These are phyloP conservation scores for Okapia johnstoni DNA, from an alignment of 2,113 vertebrate genomes.

Conservation along the genomic window DNA sequence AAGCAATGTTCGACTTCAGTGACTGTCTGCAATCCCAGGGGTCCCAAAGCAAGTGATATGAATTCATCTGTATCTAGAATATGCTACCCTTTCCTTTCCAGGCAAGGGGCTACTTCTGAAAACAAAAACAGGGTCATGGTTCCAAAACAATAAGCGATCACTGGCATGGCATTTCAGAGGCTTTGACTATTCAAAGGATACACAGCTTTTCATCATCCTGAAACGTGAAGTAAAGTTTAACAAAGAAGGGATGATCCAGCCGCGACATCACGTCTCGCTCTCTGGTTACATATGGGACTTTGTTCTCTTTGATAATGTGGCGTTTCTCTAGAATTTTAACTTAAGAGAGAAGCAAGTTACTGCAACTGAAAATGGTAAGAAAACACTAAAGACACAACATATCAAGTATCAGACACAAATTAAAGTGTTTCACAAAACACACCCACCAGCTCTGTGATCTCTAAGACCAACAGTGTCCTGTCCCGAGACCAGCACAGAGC, in stretches of 20 bases:
- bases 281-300: slow-evolving; percentile 96
- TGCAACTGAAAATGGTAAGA: slow-evolving; percentile 11
- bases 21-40: not conserved
- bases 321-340: slow-evolving; percentile 99
- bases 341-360: slow-evolving; percentile 75
- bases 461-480: not conserved
- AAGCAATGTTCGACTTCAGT: not conserved
- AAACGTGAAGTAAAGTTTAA: slow-evolving; percentile 99
- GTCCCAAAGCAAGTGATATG: not conserved
- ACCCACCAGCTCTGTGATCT: not conserved
- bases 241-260: slow-evolving; percentile 98
- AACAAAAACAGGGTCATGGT: not conserved
- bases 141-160: not conserved
- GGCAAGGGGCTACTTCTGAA: not conserved
- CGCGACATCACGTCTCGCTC: slow-evolving; percentile 98
- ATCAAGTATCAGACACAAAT: not conserved
- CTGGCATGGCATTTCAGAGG: not conserved
- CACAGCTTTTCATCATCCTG: slow-evolving; percentile 99
- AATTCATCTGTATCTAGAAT: not conserved
- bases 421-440: not conserved
- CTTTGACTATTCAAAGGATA: slow-evolving; percentile 87
- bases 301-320: slow-evolving; percentile 99
- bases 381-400: slow-evolving; percentile 27
- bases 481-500: not conserved
- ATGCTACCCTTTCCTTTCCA: not conserved